phyloP scores from a whole-genome alignment of 92 coral and sea anemone species.

The Parazoanthus swiftii region DNA sequence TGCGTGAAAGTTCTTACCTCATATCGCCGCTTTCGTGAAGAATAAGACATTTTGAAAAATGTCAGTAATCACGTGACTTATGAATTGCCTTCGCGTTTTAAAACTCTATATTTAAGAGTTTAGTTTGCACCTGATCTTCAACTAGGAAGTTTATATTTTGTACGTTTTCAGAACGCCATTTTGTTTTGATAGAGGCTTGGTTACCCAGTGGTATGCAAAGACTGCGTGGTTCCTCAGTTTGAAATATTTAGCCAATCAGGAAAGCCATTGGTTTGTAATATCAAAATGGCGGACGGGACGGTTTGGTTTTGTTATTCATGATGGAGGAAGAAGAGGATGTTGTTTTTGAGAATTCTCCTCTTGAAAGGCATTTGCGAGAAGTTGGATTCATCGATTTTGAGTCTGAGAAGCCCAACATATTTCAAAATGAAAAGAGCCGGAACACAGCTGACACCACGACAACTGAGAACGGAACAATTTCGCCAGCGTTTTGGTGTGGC shows the following conservation, averaged over 20 bases:
- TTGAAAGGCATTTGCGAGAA: conserved; percentile 79
- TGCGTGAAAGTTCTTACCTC: conserved; percentile 5
- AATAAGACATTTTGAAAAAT: conserved; percentile 1
- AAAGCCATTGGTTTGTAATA: background rate
- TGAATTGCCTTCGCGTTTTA: background rate
- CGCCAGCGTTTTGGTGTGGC: background rate
- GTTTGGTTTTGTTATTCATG: background rate
- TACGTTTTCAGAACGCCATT: background rate
- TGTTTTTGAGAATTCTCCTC: conserved; percentile 90
- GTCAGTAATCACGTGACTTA: background rate
- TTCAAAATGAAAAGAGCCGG: conserved; percentile 1
- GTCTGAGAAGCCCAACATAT: conserved; percentile 38
- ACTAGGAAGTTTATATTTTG: background rate
- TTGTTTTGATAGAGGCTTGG: conserved; percentile 32
- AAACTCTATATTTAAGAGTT: background rate
- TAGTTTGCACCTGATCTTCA: background rate
- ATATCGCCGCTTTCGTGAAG: conserved; percentile 32
- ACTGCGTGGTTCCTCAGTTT: conserved; percentile 19
- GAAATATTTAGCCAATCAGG: conserved; percentile 3
- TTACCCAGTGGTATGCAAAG: background rate
- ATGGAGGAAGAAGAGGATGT: conserved; percentile 82
- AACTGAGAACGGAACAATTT: background rate
- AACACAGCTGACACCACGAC: conserved; percentile 3
- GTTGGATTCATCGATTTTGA: conserved; percentile 88
- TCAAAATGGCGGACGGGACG: conserved; percentile 50